Conservation (phyloP, 2,113 vertebrate genomes). For the Pterocles burchelli region DNA sequence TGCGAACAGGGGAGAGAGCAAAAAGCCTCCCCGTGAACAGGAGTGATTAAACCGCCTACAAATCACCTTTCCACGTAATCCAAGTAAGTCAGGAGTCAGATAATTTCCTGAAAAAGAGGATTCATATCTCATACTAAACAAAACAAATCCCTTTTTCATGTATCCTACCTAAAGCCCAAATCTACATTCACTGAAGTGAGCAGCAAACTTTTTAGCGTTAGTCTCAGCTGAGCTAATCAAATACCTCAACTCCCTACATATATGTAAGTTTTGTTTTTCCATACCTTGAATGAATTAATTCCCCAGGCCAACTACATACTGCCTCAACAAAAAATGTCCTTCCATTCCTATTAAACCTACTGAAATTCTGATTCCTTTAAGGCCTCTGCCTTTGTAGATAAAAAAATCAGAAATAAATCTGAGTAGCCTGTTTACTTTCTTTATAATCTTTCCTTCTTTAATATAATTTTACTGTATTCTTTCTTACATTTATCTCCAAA, state of each 20-base stretch:
- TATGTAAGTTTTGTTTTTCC: neutral
- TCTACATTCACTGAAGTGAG: neutral
- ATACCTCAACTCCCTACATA: neutral
- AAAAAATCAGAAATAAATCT: neutral
- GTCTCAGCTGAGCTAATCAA: neutral
- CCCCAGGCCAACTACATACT: neutral
- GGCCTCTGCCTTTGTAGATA: neutral
- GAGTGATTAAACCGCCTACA: neutral
- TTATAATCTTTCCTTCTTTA: neutral
- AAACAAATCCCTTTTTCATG: neutral
- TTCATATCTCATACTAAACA: neutral
- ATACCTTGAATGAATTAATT: neutral
- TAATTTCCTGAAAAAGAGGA: constrained; percentile 12
- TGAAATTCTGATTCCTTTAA: neutral
- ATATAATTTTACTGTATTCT: neutral
- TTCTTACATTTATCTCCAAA: neutral
- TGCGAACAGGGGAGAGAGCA: neutral
- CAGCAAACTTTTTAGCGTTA: neutral
- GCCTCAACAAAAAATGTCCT: neutral
- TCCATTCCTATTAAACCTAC: neutral
- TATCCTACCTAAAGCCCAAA: neutral
- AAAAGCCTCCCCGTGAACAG: neutral
- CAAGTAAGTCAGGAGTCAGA: neutral
- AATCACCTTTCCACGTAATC: neutral
- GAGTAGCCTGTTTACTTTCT: neutral